phyloP scores from a whole-genome alignment of 1,140 invertebrate species.

The Dinothrombium tinctorium region DNA sequence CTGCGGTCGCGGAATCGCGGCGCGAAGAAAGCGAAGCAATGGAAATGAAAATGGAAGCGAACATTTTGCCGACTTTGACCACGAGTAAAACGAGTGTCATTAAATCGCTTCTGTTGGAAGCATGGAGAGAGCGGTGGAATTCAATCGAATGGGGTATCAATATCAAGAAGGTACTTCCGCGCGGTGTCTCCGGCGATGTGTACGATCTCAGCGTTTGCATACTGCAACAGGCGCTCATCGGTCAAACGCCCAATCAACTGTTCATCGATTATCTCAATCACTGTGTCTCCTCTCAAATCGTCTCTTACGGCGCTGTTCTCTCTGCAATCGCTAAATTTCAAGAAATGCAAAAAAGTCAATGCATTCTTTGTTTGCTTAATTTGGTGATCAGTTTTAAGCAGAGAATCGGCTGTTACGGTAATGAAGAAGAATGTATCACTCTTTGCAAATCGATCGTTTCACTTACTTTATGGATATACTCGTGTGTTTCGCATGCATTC shows the following conservation, averaged over 20 bases:
- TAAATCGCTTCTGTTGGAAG: slow-evolving; percentile 57
- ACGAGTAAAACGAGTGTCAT: slow-evolving; percentile 20
- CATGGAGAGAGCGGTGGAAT: slow-evolving; percentile 80
- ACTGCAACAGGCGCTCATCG: slow-evolving; percentile 69
- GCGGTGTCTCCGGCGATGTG: slow-evolving; percentile 57
- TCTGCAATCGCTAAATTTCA: slow-evolving; percentile 69
- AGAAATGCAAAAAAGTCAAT: slow-evolving; percentile 63
- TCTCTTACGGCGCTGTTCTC: slow-evolving; percentile 66
- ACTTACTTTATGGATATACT: slow-evolving; percentile 21
- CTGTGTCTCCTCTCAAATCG: slow-evolving; percentile 56
- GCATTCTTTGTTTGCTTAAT: slow-evolving; percentile 56
- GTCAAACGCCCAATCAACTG: slow-evolving; percentile 64
- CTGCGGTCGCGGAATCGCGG: too few species aligned
- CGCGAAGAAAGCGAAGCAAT: too few species aligned
- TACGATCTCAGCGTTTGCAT: slow-evolving; percentile 79
- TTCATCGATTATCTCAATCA: slow-evolving; percentile 77
- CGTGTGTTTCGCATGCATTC: slow-evolving; percentile 16
- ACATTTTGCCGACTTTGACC: too few species aligned
- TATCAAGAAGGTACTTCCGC: slow-evolving; percentile 39
- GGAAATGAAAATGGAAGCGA: too few species aligned
- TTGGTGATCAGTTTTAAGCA: slow-evolving; percentile 8
- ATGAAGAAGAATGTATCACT: slow-evolving; percentile 20
- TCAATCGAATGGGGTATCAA: slow-evolving; percentile 87
- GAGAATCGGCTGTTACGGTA: slow-evolving; percentile 19
- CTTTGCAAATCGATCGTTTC: slow-evolving; percentile 20